Base-by-base conservation (phyloP, 1,140 invertebrate species). In the Scaptomyza montana region DNA sequence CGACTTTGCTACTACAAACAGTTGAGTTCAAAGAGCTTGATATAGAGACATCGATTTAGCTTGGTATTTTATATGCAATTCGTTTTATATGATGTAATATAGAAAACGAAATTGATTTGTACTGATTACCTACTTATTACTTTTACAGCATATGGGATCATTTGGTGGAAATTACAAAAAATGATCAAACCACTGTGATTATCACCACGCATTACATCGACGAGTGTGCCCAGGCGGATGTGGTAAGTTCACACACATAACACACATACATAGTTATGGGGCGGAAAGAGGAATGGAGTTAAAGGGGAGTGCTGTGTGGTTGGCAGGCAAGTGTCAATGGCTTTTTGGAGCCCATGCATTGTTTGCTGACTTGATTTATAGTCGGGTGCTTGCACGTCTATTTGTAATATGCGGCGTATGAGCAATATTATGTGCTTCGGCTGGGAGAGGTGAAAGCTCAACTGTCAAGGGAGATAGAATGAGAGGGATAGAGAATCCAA, bases 131-230 rank as follows among this genome's bases (percentile, higher is more conserved):
- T 74, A 72, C 68, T 69, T 74, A 33, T 30, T 28, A 21, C 45
- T 50, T 68, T 93, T 93, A 36, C 92, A 96, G 95, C 84, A 99
- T 99, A 75, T 99, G 98, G 98, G 96, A 98, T 82, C 97, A 99
- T 93, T 92, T 99, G 70, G 95, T 98, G 12, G 95, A 97, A 9
- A 96, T 99, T 41, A 97, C 97, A 0, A 96, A 95, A 90, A 95
- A 95, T 77, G 95, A 96, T n/a, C 94, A 94, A 67, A 98, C 96
- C 19, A 99, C 98, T 8, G 97, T 99, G 39, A 98, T 99, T 65
- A 98, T 99, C 63, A 99, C 98, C 1, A 99, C 98, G 9, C 98
- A 99, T 93, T 99, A 99, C 89, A 99, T 99, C 66, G 98, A 99
- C 91, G 98, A 99, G 92, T 98, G 98, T 2, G 94, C 97, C 70